A percentile compares a stretch with the other conserved stretches of the same genome.
Evolutionary conservation across 1,140 invertebrate species (phyloP).

Genomic region (Berghia stephanieae): DNA sequence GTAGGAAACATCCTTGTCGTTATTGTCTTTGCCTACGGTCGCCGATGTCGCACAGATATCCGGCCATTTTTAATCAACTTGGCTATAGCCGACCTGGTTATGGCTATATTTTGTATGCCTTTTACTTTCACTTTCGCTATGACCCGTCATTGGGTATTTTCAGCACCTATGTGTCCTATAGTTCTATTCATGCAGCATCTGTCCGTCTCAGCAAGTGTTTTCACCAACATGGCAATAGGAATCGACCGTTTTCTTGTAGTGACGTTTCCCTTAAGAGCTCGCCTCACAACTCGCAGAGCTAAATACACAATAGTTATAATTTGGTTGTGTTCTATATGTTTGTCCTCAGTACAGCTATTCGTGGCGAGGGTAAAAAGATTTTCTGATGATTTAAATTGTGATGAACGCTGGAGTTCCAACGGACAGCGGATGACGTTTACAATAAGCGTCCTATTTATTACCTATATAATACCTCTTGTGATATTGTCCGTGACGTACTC

Average conservation of each 20-base stretch:
- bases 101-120: slow-evolving; percentile 65
- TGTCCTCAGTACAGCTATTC: slow-evolving; percentile 68
- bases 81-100: slow-evolving; percentile 68
- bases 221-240: slow-evolving; percentile 63
- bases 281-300: slow-evolving; percentile 46
- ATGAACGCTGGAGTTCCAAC: slow-evolving; percentile 51
- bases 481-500: slow-evolving; percentile 69
- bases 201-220: slow-evolving; percentile 59
- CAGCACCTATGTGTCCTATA: slow-evolving; percentile 58
- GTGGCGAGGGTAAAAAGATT: slow-evolving; percentile 62
- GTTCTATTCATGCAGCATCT: slow-evolving; percentile 62
- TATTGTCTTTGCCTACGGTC: slow-evolving; percentile 53
- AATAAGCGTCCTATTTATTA: slow-evolving; percentile 67
- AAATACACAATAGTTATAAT: slow-evolving; percentile 65
- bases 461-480: slow-evolving; percentile 69
- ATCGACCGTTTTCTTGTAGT: slow-evolving; percentile 60
- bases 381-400: slow-evolving; percentile 32
- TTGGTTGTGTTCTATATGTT: slow-evolving; percentile 65
- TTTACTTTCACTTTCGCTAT: slow-evolving; percentile 64
- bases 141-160: slow-evolving; percentile 57
- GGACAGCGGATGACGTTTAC: slow-evolving; percentile 65
- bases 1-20: slow-evolving; percentile 57
- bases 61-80: slow-evolving; percentile 80
- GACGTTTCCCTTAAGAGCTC: slow-evolving; percentile 54
- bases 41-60: slow-evolving; percentile 56